Evolutionary conservation across 92 coral and sea anemone species (phyloP), one percentile per base, ranked within the genome.

Genomic region (Micromussa lordhowensis): DNA sequence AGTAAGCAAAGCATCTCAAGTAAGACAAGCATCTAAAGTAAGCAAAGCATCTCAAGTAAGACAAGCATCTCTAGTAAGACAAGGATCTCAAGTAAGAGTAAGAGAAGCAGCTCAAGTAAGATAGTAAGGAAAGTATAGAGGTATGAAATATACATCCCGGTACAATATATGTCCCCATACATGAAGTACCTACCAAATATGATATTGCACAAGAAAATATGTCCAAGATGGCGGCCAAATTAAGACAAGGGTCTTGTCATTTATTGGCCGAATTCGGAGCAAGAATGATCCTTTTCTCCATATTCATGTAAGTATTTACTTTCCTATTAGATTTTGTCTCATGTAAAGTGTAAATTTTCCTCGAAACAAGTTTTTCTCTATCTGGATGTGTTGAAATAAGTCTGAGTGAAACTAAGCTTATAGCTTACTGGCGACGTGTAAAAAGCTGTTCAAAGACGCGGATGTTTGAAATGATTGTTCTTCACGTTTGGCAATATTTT

Each of bases 141-240:
- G n/a, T n/a, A n/a, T n/a, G n/a, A n/a, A n/a, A n/a, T n/a, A n/a
- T n/a, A n/a, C n/a, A n/a, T n/a, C n/a, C n/a, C n/a, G n/a, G n/a
- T n/a, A n/a, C n/a, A n/a, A n/a, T n/a, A n/a, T n/a, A n/a, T n/a
- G n/a, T n/a, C n/a, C n/a, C n/a, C n/a, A n/a, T n/a, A n/a, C n/a
- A n/a, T n/a, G n/a, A n/a, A n/a, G n/a, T n/a, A n/a, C n/a, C n/a
- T n/a, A n/a, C n/a, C n/a, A n/a, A n/a, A n/a, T n/a, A n/a, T n/a
- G n/a, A n/a, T n/a, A 29, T 78, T 59, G 70, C 49, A 7, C 59
- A 68, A 76, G 22, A 71, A 76, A 29, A 71, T 40, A 40, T 81
- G 71, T 79, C 84, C 80, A 94, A 93, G 54, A 95, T 95, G 98
- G 98, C 98, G 88, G 96, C 82, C 22, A 93, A 83, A 71, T 17